Evolutionary conservation across 2,888 invertebrate genomes (phyloP).

Genomic region (Parascotia fuliginaria): DNA sequence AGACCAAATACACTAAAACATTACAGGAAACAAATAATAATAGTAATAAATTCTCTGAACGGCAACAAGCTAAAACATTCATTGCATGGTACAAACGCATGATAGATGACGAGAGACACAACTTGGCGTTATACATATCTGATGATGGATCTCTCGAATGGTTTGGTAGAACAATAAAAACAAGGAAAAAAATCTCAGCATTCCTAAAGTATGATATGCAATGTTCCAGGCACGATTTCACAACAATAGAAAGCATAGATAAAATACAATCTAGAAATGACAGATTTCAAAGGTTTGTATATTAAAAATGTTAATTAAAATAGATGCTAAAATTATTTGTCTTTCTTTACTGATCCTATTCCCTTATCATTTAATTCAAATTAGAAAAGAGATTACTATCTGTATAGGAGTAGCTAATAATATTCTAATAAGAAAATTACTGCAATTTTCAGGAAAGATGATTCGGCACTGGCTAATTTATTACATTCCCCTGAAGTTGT

Average conservation of each 20-base stretch:
- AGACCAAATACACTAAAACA: conserved; percentile 40
- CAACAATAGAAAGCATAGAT: conserved; percentile 73
- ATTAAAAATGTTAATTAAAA: conserved; percentile 21
- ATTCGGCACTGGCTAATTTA: conserved; percentile 57
- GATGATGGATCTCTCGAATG: conserved; percentile 86
- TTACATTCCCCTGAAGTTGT: conserved; percentile 67
- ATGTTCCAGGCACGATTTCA: conserved; percentile 80
- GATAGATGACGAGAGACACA: conserved; percentile 80
- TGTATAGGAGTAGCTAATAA: background rate
- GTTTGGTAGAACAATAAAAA: conserved; percentile 87
- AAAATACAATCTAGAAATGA: conserved; percentile 64
- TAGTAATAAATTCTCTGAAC: conserved; percentile 52
- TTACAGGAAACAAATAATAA: conserved; percentile 60
- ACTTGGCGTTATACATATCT: conserved; percentile 76
- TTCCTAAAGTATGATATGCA: conserved; percentile 85
- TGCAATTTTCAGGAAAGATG: conserved; percentile 63
- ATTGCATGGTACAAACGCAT: conserved; percentile 78
- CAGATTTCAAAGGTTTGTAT: conserved; percentile 62
- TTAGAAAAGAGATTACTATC: too few species aligned
- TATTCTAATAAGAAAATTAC: background rate
- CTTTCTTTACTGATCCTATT: conserved; percentile 19
- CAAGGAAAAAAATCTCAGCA: conserved; percentile 83
- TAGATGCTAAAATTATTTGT: conserved; percentile 10
- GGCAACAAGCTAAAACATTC: conserved; percentile 72
- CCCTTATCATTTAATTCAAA: background rate